phyloP scores from a whole-genome alignment of 2,888 invertebrate genomes.

The Aelia acuminata region DNA sequence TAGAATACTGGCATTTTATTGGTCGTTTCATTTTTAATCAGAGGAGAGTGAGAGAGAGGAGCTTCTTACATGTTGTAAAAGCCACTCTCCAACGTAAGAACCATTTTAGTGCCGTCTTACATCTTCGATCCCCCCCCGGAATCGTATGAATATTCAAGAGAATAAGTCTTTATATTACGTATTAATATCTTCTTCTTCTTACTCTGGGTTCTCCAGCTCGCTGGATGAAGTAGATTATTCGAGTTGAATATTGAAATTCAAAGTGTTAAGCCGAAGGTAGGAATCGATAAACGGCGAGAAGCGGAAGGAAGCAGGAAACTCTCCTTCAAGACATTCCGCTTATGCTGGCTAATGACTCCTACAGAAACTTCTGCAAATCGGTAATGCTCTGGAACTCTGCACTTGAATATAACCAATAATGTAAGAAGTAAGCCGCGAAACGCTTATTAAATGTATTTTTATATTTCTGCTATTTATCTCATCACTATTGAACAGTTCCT shows the following conservation, averaged over 20 bases:
- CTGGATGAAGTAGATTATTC: neutral
- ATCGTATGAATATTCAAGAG: neutral
- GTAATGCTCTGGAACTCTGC: neutral
- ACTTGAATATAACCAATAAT: neutral
- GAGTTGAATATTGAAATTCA: neutral
- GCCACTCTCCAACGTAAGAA: neutral
- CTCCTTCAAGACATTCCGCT: neutral
- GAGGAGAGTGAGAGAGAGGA: no score
- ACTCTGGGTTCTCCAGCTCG: neutral
- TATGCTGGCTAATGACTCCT: neutral
- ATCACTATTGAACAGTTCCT: no score
- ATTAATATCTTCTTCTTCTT: neutral
- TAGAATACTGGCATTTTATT: neutral
- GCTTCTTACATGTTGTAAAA: neutral
- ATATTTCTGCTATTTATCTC: no score
- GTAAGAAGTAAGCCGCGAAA: neutral
- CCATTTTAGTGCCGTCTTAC: neutral
- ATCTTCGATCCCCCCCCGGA: neutral
- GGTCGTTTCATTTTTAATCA: neutral
- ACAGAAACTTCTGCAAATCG: neutral
- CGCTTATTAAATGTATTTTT: neutral
- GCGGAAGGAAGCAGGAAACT: neutral
- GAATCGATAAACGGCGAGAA: neutral
- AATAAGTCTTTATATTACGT: neutral
- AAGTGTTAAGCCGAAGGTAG: neutral